phyloP scores from a whole-genome alignment of 2,888 invertebrate species.

The Marronus borbonicus region DNA sequence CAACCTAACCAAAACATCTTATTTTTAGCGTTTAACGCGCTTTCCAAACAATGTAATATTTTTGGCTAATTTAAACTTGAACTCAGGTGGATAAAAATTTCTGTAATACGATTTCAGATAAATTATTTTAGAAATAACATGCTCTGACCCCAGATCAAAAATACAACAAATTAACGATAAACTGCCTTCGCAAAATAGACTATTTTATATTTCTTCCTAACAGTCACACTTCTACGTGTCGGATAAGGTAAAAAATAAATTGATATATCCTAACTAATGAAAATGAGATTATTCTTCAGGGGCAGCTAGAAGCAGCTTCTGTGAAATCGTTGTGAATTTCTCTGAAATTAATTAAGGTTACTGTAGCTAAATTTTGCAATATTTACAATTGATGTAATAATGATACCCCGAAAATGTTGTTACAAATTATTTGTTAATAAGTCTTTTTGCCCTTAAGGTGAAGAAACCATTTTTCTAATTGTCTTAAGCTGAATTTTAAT shows the following conservation, averaged over 20 bases:
- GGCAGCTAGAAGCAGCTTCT: slow-evolving; percentile 84
- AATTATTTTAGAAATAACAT: slow-evolving; percentile 20
- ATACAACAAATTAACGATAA: slow-evolving; percentile 13
- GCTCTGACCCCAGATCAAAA: slow-evolving; percentile 34
- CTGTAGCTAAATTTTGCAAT: background rate
- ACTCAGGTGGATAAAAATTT: background rate
- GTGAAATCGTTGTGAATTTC: slow-evolving; percentile 76
- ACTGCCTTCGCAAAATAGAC: slow-evolving; percentile 34
- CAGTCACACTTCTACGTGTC: background rate
- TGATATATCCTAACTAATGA: slow-evolving; percentile 3
- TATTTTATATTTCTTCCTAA: background rate
- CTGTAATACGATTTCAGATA: background rate
- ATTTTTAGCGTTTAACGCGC: slow-evolving; percentile 17
- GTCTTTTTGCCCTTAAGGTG: no score
- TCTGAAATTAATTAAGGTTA: slow-evolving; percentile 68
- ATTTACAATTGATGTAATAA: background rate
- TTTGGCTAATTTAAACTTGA: slow-evolving; percentile 8
- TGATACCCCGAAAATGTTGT: no score
- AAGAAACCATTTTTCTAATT: no score
- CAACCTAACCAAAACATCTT: slow-evolving; percentile 22
- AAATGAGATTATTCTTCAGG: slow-evolving; percentile 76
- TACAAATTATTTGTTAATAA: no score
- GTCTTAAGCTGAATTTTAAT: no score
- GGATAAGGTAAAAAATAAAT: slow-evolving; percentile 56
- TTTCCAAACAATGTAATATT: slow-evolving; percentile 11